These are phyloP conservation scores for Microvelia longipes DNA, from an alignment of 1,140 invertebrate species.

Conservation along the genomic window DNA sequence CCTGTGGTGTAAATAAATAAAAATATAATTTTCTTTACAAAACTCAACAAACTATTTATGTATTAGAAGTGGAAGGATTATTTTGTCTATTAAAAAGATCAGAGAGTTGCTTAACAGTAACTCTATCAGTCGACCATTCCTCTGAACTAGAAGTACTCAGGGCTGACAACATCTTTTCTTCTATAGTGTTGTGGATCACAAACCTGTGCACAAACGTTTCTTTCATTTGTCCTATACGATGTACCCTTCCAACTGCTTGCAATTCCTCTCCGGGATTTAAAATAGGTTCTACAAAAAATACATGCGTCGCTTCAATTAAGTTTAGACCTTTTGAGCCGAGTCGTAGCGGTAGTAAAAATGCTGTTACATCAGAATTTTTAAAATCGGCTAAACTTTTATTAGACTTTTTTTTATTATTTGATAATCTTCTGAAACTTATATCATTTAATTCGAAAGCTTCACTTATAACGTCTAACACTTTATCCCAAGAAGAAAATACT, in stretches of 20 bases:
- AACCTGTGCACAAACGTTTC: constrained; percentile 50
- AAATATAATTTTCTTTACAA: too few relatives aligned
- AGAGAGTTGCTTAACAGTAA: constrained; percentile 16
- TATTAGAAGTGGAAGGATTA: too few relatives aligned
- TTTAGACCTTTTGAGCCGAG: constrained; percentile 62
- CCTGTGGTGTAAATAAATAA: too few relatives aligned
- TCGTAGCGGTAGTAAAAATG: constrained; percentile 48
- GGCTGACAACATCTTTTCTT: constrained; percentile 41
- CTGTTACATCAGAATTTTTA: constrained; percentile 36
- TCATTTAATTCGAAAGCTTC: constrained; percentile 43
- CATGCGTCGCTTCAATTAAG: constrained; percentile 61
- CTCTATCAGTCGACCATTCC: constrained; percentile 16
- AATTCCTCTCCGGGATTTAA: constrained; percentile 55
- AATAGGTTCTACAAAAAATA: constrained; percentile 59
- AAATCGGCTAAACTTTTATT: constrained; percentile 36
- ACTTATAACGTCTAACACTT: constrained; percentile 43
- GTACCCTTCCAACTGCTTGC: constrained; percentile 62
- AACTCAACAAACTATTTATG: too few relatives aligned
- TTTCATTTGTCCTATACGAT: constrained; percentile 63
- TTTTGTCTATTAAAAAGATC: constrained; percentile 14
- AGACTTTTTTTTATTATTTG: constrained; percentile 29
- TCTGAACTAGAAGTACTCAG: constrained; percentile 12
- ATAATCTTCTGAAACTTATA: constrained; percentile 33
- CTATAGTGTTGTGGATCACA: constrained; percentile 48
- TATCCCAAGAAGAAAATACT: constrained; percentile 55